Base-by-base conservation (phyloP, 2,113 vertebrate species). In the Eleginops maclovinus region DNA sequence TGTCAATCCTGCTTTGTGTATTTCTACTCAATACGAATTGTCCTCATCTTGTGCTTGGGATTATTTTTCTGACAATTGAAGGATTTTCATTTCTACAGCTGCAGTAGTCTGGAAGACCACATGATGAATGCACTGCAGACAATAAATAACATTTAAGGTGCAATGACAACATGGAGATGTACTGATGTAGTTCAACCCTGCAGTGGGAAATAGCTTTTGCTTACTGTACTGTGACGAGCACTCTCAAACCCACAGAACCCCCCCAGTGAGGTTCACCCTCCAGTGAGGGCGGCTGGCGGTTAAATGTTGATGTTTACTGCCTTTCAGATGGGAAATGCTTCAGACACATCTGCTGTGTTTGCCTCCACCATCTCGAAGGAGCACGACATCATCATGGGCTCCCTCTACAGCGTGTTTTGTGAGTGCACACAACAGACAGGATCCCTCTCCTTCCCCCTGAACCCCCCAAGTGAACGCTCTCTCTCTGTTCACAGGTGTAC, bases 371-470 rank as follows among this genome's bases (percentile, higher is more conserved):
- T 96, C 63, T 94, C 95, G 0, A 92, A 95, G 89, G 93, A 93
- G 87, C 81, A 95, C 49, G 96, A 96, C 56, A 79, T 96, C 87
- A 77, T 96, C 86, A 96, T 96, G 92, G 96, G 95, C 71, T 89
- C 88, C 0, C 43, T 96, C 50, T 97, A 96, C 87, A 87, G 82
- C 2, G 54, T 94, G 16, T 96, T 96, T 72, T 95, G 96, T 96
- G 92, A 96, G 96, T 90, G 26, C 17, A 56, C 36, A 44, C 47
- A 66, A 43, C 5, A 2, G 46, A n/a, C 11, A 6, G 5, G 7
- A 8, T 36, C 31, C 31, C 6, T 36, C 31, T 36, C 7, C 6
- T 8, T 8, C 31, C 22, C 22, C 41, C 36, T 1, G 14, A 64
- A 60, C 24, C 44, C 22, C 2, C 16, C 31, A 19, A 31, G 5